These are phyloP conservation scores for Coelogynopora nodosa DNA, from an alignment of 2,888 invertebrate genomes.

Conservation along the genomic window DNA sequence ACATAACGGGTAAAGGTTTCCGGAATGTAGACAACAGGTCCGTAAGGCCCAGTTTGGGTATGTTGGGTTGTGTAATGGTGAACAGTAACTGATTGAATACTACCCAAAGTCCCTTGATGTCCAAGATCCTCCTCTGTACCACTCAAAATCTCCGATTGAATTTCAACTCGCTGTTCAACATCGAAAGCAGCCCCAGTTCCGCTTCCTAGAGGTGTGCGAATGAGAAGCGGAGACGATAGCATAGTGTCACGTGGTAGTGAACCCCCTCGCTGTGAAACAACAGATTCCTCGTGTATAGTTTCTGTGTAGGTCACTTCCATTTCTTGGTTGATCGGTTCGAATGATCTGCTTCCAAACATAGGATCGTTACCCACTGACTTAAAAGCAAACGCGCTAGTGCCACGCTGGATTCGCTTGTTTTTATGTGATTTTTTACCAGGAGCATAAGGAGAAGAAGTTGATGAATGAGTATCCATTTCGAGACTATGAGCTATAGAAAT, in stretches of 20 bases:
- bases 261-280: background rate
- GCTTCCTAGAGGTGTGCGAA: background rate
- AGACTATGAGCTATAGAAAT: background rate
- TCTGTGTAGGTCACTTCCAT: conserved; percentile 37
- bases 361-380: background rate
- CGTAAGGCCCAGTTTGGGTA: background rate
- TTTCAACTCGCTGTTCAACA: background rate
- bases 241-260: no score
- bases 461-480: background rate
- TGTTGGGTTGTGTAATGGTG: background rate
- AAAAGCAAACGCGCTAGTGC: background rate
- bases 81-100: background rate
- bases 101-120: background rate
- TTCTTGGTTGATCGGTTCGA: background rate
- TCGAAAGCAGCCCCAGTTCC: background rate
- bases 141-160: background rate
- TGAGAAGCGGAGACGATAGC: no score
- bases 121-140: background rate
- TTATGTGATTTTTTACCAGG: conserved; percentile 7
- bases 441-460: background rate
- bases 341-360: background rate
- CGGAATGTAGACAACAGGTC: background rate
- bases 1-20: background rate
- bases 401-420: conserved; percentile 36
- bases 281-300: conserved; percentile 35